Evolutionary conservation across 2,113 vertebrate species (phyloP).

Genomic region (Desmodus rotundus): DNA sequence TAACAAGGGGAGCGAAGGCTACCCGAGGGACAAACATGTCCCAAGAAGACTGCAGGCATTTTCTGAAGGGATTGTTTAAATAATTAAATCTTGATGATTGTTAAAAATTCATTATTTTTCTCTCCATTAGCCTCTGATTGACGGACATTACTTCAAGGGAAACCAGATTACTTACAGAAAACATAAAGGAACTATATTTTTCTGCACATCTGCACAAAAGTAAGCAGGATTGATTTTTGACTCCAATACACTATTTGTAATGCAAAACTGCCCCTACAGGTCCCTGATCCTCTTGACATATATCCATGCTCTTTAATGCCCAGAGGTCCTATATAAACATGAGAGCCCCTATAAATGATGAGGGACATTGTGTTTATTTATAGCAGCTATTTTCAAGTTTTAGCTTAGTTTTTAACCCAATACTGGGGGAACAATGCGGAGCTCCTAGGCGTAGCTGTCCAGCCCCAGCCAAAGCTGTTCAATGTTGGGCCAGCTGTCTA

Average conservation of each 20-base stretch:
- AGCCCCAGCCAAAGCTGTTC: not conserved
- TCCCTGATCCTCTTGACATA: not conserved
- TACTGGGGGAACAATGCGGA: not conserved
- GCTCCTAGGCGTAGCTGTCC: not conserved
- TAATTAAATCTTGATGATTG: not conserved
- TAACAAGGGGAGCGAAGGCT: not conserved
- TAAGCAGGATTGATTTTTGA: not conserved
- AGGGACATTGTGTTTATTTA: not conserved
- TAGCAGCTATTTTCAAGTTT: not conserved
- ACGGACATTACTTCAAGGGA: not conserved
- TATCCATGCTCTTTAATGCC: not conserved
- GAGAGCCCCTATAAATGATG: not conserved
- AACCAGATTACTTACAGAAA: not conserved
- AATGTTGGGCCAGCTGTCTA: not conserved
- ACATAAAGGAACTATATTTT: not conserved
- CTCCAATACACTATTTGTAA: not conserved
- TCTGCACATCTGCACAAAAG: not conserved
- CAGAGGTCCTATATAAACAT: not conserved
- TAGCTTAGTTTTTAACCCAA: not conserved
- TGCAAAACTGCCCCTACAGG: not conserved
- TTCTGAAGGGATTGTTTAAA: not conserved
- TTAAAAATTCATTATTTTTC: slow-evolving; percentile 21
- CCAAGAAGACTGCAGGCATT: not conserved
- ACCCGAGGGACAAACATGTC: not conserved
- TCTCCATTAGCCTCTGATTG: not conserved